Base-by-base conservation (phyloP, 2,888 invertebrate genomes). In the Tenthredo livida region DNA sequence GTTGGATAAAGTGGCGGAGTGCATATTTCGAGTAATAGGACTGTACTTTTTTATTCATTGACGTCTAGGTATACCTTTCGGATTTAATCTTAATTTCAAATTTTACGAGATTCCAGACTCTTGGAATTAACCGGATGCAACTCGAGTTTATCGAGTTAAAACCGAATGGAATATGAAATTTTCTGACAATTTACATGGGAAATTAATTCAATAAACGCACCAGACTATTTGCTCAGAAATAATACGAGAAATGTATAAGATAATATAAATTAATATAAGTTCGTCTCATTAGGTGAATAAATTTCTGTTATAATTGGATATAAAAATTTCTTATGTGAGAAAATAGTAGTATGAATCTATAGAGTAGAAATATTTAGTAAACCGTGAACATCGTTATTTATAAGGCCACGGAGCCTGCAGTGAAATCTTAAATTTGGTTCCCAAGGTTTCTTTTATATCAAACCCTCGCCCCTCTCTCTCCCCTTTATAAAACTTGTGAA, bases 341-440 rank as follows among this genome's bases (percentile, higher is more conserved):
- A 73, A 73, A 10, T 54, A 29, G 25, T 33, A n/a, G 40, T 73
- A 12, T 73, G 12, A n/a, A 43, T 21, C 10, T 73, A n/a, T 73
- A 15, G n/a, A 21, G n/a, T 6, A 77, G 54, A 50, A 29, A 77
- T 77, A 77, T 43, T 73, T 1, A 73, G 17, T 40, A 15, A 73
- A 21, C 72, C 40, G 47, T 47, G 47, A 15, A 21, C 72, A 73
- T 73, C 40, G n/a, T 73, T 54, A 43, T 29, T 37, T 84, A 33
- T 54, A 40, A 84, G 61, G 84, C 21, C 47, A n/a, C 7, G 89
- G 89, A 89, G 89, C 90, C 90, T 93, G 93, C 93, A 92, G 92
- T 92, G 92, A 92, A 92, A 93, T 92, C 92, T 93, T 93, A 87
- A 90, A 86, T 88, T 89, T 86, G 90, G 93, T 93, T 93, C 93